Conservation (phyloP, 2,888 invertebrate genomes). For the Diploptera punctata region DNA sequence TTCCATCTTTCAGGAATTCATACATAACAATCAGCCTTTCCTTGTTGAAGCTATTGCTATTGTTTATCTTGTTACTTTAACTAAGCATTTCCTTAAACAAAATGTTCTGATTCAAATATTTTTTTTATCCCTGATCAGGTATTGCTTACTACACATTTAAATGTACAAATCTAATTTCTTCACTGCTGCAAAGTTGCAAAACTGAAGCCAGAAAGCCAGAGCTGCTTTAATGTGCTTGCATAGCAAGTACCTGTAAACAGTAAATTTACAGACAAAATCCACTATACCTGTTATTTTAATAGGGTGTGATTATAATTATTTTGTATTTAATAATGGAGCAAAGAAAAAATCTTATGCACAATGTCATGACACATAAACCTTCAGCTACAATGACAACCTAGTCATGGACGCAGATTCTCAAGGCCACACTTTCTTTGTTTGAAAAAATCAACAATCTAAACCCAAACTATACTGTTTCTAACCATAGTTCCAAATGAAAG, state of each 20-base stretch:
- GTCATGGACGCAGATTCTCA: constrained; percentile 16
- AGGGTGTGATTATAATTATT: neutral
- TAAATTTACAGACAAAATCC: no score
- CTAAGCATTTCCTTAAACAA: no score
- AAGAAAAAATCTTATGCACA: neutral
- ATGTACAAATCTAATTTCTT: neutral
- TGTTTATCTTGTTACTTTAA: no score
- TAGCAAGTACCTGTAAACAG: no score
- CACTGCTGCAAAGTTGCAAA: neutral
- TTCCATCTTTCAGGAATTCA: no score
- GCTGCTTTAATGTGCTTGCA: neutral
- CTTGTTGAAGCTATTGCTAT: no score
- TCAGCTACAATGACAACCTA: constrained; percentile 13
- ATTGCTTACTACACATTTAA: neutral
- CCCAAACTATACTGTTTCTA: neutral
- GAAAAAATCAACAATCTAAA: neutral
- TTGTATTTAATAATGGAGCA: neutral
- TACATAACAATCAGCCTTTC: no score
- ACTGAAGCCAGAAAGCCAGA: neutral
- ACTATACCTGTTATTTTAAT: no score
- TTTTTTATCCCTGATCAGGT: neutral
- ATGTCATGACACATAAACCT: neutral
- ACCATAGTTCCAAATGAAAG: no score
- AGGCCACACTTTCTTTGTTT: constrained; percentile 22
- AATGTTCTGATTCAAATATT: no score